Evolutionary conservation across 2,797 vertebrate genomes (phyloP), one percentile per base, ranked within the genome.

Genomic region (Knipowitschia caucasica): DNA sequence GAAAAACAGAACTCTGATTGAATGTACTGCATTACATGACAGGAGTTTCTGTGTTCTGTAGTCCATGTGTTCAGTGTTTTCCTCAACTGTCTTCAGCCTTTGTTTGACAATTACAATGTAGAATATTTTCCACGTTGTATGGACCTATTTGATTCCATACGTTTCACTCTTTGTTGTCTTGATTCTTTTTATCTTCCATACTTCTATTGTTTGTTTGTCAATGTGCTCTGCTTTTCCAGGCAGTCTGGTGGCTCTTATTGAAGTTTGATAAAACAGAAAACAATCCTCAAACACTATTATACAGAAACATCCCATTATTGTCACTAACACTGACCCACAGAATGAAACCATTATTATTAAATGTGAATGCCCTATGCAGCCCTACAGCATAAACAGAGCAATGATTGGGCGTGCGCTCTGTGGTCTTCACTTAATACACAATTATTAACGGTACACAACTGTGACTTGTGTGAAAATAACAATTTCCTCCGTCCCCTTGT

Each of bases 221-320:
- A 17, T 17, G 25, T 17, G 10, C 11, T 17, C 9, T 46, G 44
- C 20, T 26, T 10, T 29, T 18, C 8, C 43, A 11, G 12, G 29
- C 44, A 21, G 18, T 49, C 26, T 21, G 15, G n/a, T n/a, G n/a
- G n/a, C n/a, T n/a, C 15, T 9, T 29, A 30, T 18, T 46, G 44
- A 46, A 46, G 44, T 46, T 29, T 46, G 26, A 46, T 46, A 46
- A 46, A 45, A 30, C 26, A 27, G 15, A 46, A 46, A 15, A 18
- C 43, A 29, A 46, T 25, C 24, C 23, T 44, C 42, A 44, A 7
- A 44, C 27, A 20, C 7, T 4, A 33, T 49, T 33, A 20, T 18
- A 33, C 46, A 21, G 14, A 33, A 49, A 21, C 12, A n/a, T 14
- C 10, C 46, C 12, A 33, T 49, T 49, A 49, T 33, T 49, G 46